Percentiles rank a stretch among this genome's conserved stretches.
These are phyloP conservation scores for Aethes cnicana DNA, from an alignment of 2,888 invertebrate species.

Conservation along the genomic window DNA sequence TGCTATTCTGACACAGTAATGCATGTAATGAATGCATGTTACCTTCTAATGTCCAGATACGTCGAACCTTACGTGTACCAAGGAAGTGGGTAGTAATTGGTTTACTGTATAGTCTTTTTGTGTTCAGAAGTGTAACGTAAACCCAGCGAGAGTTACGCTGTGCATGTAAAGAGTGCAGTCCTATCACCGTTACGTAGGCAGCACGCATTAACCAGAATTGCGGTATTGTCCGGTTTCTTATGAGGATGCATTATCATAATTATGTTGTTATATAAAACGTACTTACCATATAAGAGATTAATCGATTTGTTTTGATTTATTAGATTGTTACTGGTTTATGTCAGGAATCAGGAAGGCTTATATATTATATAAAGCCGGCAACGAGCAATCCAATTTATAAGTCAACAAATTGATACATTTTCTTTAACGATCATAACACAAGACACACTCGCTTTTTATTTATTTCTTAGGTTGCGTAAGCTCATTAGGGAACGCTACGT, in stretches of 20 bases:
- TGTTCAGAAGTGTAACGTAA: conserved; percentile 51
- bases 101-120: conserved; percentile 41
- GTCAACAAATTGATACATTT: no score
- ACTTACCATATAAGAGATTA: conserved; percentile 17
- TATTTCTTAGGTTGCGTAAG: conserved; percentile 9
- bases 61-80: conserved; percentile 3
- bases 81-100: conserved; percentile 28
- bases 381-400: no score
- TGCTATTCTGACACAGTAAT: no score
- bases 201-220: conserved; percentile 34
- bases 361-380: no score
- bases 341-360: no score
- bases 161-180: conserved; percentile 36
- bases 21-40: no score
- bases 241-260: conserved; percentile 16
- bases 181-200: conserved; percentile 39
- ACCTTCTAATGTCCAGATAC: background rate
- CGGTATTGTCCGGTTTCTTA: conserved; percentile 29
- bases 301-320: conserved; percentile 2
- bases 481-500: conserved; percentile 5
- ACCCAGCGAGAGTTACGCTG: conserved; percentile 41
- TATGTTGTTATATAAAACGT: conserved; percentile 14
- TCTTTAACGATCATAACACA: no score
- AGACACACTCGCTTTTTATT: conserved; percentile 4
- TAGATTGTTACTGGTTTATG: background rate